A percentile compares a stretch with the other conserved stretches of the same genome.
These are phyloP conservation scores for Chiroxiphia lanceolata DNA, from an alignment of 2,797 vertebrate species.

Conservation along the genomic window DNA sequence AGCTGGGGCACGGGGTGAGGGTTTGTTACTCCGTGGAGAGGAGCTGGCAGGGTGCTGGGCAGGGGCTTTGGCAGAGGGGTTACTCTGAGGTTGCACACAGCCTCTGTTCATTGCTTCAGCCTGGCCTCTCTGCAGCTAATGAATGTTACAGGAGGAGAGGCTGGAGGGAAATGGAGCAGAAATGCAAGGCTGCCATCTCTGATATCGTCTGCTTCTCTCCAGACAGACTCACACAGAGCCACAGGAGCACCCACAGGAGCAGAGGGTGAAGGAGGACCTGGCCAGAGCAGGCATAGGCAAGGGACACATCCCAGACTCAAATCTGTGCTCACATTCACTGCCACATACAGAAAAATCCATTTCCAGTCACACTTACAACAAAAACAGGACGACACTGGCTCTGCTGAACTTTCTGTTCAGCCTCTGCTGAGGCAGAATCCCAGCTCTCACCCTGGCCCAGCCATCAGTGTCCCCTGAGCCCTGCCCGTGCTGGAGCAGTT, in stretches of 20 bases:
- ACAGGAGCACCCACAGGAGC: not conserved
- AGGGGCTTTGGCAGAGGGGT: not conserved
- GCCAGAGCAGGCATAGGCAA: rapidly evolving
- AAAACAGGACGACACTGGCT: rapidly evolving
- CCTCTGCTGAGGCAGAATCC: too few relatives aligned
- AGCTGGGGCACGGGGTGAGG: not conserved
- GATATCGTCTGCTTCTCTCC: not conserved
- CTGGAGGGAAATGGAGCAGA: constrained; percentile 45
- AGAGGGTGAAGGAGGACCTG: rapidly evolving
- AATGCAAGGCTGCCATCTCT: not conserved
- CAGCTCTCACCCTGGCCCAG: not conserved
- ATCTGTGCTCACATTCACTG: not conserved
- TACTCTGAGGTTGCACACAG: not conserved
- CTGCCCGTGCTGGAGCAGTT: rapidly evolving
- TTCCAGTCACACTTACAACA: rapidly evolving
- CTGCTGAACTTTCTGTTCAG: not conserved
- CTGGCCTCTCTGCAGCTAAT: not conserved
- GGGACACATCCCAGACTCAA: rapidly evolving
- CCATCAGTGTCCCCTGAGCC: not conserved
- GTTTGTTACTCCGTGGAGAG: not conserved
- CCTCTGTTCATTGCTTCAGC: not conserved
- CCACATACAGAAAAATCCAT: rapidly evolving
- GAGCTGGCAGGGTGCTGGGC: not conserved
- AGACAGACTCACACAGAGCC: not conserved
- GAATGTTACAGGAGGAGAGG: constrained; percentile 18